phyloP scores from a whole-genome alignment of 2,113 vertebrate species.

The Ceyx margarethae region DNA sequence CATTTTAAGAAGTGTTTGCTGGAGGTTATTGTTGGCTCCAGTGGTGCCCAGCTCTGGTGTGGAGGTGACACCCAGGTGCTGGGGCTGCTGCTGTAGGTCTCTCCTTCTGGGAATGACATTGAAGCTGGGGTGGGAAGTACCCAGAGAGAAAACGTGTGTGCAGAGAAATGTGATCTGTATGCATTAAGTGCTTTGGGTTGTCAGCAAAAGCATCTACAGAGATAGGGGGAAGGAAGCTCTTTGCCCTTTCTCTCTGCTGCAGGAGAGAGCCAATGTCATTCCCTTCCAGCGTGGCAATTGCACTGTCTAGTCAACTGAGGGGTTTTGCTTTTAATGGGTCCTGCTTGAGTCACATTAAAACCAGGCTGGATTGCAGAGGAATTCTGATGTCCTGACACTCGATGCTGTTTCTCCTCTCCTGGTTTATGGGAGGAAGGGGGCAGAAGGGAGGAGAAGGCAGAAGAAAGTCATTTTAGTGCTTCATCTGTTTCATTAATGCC shows the following conservation, averaged over 20 bases:
- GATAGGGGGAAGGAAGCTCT: background rate
- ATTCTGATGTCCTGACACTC: background rate
- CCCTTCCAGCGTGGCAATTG: background rate
- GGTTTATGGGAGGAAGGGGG: background rate
- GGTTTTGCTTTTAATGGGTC: background rate
- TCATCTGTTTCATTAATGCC: background rate
- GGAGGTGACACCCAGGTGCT: background rate
- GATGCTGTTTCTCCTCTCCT: background rate
- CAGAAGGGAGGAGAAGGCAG: background rate
- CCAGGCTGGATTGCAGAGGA: background rate
- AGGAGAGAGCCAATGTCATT: background rate
- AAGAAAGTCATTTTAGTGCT: background rate
- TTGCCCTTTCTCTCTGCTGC: background rate
- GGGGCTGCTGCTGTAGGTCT: background rate
- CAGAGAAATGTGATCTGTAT: background rate
- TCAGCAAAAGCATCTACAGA: slow-evolving; percentile 9
- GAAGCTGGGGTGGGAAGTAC: background rate
- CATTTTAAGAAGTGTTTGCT: background rate
- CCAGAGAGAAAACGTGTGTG: background rate
- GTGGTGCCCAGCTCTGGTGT: background rate
- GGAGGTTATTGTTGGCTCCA: background rate
- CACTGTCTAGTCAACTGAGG: background rate
- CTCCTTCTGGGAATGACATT: background rate
- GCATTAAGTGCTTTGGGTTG: slow-evolving; percentile 26
- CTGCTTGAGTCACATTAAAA: background rate